These are phyloP conservation scores for Scaptomyza pallida DNA, from an alignment of 1,140 invertebrate species.

Conservation along the genomic window DNA sequence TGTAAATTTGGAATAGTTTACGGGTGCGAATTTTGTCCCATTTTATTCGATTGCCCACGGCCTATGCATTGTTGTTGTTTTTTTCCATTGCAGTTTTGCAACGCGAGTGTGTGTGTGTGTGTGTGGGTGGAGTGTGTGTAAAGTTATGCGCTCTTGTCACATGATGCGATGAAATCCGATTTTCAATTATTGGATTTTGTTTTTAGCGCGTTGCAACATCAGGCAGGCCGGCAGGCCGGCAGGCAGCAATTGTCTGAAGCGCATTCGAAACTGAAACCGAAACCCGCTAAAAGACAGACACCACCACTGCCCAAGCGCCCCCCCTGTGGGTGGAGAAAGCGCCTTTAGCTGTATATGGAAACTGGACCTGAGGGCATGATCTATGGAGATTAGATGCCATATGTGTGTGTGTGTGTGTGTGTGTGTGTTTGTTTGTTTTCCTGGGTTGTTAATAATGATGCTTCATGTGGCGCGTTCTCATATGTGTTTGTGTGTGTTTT, in stretches of 20 bases:
- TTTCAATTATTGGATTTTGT: conserved; percentile 69
- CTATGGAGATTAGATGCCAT: conserved; percentile 7
- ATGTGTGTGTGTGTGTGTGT: conserved; percentile 11
- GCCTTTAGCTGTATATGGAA: background rate
- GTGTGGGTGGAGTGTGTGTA: conserved; percentile 16
- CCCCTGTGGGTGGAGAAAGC: background rate
- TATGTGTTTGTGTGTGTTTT: background rate
- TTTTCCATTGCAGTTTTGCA: too few relatives aligned
- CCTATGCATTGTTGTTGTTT: background rate
- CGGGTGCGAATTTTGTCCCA: conserved; percentile 33
- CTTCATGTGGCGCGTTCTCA: conserved; percentile 23
- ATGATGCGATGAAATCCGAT: conserved; percentile 50
- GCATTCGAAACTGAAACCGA: background rate
- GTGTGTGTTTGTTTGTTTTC: conserved; percentile 8
- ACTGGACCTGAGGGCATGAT: background rate
- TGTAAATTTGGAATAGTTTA: conserved; percentile 48
- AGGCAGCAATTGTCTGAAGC: conserved; percentile 17
- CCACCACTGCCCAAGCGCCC: background rate
- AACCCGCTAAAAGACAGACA: background rate
- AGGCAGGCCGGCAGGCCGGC: too few relatives aligned
- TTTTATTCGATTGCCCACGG: conserved; percentile 36
- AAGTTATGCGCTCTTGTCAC: conserved; percentile 46
- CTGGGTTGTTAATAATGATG: conserved; percentile 35
- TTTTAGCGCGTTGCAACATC: conserved; percentile 31
- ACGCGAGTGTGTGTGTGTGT: background rate